Conservation (phyloP, 1,140 invertebrate species). For the Trichonephila inaurata region DNA sequence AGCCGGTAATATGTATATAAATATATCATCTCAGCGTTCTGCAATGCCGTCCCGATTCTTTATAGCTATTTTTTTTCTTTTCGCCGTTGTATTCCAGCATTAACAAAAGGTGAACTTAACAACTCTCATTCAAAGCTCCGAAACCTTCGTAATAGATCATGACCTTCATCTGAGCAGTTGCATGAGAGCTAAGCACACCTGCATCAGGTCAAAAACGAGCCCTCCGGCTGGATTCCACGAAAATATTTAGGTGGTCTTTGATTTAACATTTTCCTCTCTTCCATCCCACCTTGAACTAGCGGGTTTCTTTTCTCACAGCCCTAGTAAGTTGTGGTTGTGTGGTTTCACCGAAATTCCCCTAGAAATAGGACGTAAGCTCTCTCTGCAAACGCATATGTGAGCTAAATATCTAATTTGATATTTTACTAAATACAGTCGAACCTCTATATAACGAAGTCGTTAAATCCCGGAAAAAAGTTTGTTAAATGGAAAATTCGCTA, state of each 20-base stretch:
- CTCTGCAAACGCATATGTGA: neutral
- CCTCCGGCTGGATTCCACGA: neutral
- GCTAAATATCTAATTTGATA: neutral
- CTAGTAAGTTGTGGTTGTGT: neutral
- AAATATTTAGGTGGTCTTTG: conserved; percentile 38
- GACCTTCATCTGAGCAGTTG: conserved; percentile 11
- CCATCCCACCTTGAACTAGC: neutral
- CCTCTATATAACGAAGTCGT: too few relatives aligned
- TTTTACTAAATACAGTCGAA: too few relatives aligned
- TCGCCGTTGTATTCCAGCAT: neutral
- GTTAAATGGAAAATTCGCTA: too few relatives aligned
- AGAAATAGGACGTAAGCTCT: neutral
- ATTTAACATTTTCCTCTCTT: conserved; percentile 14
- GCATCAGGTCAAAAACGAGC: conserved; percentile 21
- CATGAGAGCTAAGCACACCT: conserved; percentile 1
- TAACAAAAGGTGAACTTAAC: conserved; percentile 35
- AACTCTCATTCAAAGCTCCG: conserved; percentile 24
- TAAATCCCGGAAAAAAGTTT: too few relatives aligned
- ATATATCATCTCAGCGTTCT: neutral
- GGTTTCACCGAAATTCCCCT: neutral
- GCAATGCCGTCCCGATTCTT: neutral
- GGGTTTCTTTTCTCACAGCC: neutral
- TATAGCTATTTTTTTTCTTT: neutral
- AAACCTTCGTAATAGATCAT: conserved; percentile 27
- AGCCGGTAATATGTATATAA: neutral